Conservation (phyloP, 2,113 vertebrate species). For the Bufo gargarizans region DNA sequence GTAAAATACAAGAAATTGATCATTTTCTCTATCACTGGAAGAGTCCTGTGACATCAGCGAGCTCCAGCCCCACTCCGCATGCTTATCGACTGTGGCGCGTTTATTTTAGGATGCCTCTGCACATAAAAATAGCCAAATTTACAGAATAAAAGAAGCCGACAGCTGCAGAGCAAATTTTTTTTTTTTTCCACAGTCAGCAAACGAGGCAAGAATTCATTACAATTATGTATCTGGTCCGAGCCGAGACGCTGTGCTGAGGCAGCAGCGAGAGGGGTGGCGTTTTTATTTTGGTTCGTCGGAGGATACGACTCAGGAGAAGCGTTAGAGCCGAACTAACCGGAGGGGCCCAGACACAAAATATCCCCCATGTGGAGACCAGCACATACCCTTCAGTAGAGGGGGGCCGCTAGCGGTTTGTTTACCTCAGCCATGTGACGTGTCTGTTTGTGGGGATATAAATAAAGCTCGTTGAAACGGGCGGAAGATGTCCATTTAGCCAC, state of each 20-base stretch:
- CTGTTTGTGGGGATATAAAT: neutral
- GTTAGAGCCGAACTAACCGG: constrained; percentile 16
- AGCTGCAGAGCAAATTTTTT: constrained; percentile 31
- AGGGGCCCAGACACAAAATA: constrained; percentile 36
- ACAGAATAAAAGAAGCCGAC: constrained; percentile 39
- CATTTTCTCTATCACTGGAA: neutral
- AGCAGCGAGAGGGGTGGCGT: neutral
- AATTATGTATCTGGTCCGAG: constrained; percentile 49
- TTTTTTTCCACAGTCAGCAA: constrained; percentile 45
- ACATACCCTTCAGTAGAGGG: neutral
- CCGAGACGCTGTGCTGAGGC: constrained; percentile 43
- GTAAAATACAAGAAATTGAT: neutral
- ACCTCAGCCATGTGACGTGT: neutral
- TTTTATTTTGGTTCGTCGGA: neutral
- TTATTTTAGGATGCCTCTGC: constrained; percentile 39
- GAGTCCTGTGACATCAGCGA: neutral
- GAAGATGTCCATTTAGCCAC: too few relatives aligned
- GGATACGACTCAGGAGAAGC: constrained; percentile 34
- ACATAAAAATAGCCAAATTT: constrained; percentile 51
- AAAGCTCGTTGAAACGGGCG: too few relatives aligned
- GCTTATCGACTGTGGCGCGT: neutral
- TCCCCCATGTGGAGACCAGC: neutral
- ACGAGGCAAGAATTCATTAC: constrained; percentile 35
- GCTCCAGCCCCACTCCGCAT: neutral
- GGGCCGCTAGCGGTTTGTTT: neutral